Conservation (phyloP, 2,888 invertebrate species). For the Meliscaeva auricollis region DNA sequence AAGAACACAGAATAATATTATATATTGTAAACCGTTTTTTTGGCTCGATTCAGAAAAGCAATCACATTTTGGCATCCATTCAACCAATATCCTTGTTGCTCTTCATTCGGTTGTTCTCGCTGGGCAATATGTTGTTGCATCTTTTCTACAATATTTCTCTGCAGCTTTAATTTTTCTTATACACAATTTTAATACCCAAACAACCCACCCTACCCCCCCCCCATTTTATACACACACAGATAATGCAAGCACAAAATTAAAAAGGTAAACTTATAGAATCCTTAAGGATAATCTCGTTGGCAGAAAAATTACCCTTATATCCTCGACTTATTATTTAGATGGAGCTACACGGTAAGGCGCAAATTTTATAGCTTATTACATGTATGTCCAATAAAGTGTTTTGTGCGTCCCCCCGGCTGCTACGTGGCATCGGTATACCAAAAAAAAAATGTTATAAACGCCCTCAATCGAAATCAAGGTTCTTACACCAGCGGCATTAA, state of each 20-base stretch:
- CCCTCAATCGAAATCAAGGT: conserved; percentile 2
- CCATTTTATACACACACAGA: background rate
- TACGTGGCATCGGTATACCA: background rate
- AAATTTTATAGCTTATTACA: conserved; percentile 69
- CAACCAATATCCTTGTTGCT: conserved; percentile 40
- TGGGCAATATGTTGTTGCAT: background rate
- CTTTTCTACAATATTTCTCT: conserved; percentile 14
- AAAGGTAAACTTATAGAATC: conserved; percentile 11
- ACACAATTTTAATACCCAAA: conserved; percentile 51
- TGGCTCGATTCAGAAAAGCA: conserved; percentile 61
- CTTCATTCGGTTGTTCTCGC: conserved; percentile 4
- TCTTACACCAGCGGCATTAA: background rate
- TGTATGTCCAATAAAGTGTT: conserved; percentile 71
- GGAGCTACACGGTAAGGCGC: conserved; percentile 19
- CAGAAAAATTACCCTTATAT: conserved; percentile 50
- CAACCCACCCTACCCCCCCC: background rate
- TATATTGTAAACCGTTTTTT: conserved; percentile 40
- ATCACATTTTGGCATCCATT: conserved; percentile 70
- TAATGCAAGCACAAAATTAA: conserved; percentile 10
- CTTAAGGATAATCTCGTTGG: conserved; percentile 48
- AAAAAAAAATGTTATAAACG: conserved; percentile 35
- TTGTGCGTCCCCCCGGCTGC: conserved; percentile 8
- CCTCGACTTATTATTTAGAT: conserved; percentile 10
- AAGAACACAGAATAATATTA: background rate
- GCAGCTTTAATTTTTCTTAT: conserved; percentile 55